Percentiles rank a stretch among this genome's conserved stretches.
Evolutionary conservation across 2,113 vertebrate genomes (phyloP).

Genomic region (Engystomops pustulosus): DNA sequence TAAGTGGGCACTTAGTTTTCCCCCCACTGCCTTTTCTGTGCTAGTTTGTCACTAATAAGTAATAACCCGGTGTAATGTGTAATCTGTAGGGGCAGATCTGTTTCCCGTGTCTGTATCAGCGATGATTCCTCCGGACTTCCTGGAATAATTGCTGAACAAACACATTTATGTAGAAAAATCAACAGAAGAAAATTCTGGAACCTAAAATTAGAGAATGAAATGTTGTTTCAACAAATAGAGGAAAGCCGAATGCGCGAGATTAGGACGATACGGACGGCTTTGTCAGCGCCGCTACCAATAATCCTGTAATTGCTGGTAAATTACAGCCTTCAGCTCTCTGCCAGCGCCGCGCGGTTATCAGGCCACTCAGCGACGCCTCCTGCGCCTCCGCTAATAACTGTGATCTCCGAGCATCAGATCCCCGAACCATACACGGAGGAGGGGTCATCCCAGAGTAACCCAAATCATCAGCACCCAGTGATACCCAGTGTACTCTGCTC

Average conservation of each 20-base stretch:
- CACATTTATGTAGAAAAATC: neutral
- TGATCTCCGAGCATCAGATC: conserved; percentile 24
- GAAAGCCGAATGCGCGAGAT: conserved; percentile 61
- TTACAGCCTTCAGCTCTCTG: conserved; percentile 62
- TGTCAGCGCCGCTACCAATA: conserved; percentile 56
- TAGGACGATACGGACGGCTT: conserved; percentile 58
- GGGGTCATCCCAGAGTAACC: too few relatives aligned
- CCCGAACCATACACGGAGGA: too few relatives aligned
- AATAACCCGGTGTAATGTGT: too few relatives aligned
- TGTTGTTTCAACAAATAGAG: conserved; percentile 57
- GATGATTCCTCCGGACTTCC: neutral
- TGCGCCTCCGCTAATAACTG: conserved; percentile 22
- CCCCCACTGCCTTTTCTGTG: too few relatives aligned
- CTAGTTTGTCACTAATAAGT: too few relatives aligned
- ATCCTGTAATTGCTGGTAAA: conserved; percentile 62
- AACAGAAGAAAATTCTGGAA: conserved; percentile 1
- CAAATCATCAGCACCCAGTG: too few relatives aligned
- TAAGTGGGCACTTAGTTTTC: too few relatives aligned
- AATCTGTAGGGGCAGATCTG: neutral
- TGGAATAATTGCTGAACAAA: neutral
- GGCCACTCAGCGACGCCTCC: conserved; percentile 36
- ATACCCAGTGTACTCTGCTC: too few relatives aligned
- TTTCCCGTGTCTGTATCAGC: neutral
- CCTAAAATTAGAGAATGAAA: conserved; percentile 42
- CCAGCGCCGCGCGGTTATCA: conserved; percentile 57